A percentile compares a stretch with the other conserved stretches of the same genome.
Conservation (phyloP, 2,797 vertebrate species). For the Falco rusticolus region DNA sequence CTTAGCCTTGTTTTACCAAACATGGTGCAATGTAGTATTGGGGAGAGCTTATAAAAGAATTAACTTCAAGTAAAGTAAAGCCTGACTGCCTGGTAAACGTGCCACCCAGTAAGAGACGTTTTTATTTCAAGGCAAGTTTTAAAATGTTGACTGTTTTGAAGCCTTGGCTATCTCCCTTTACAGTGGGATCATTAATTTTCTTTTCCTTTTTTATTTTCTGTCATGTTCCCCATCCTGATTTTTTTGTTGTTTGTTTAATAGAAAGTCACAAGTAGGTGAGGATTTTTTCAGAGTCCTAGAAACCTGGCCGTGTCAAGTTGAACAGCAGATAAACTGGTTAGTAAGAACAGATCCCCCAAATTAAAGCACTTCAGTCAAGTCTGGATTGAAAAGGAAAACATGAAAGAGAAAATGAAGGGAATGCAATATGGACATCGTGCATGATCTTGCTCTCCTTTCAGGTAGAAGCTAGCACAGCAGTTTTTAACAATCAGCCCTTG, state of each 20-base stretch:
- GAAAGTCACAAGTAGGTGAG: not conserved
- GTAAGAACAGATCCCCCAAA: not conserved
- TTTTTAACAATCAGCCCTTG: slow-evolving; percentile 35
- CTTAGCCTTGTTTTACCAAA: slow-evolving; percentile 34
- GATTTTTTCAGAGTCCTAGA: not conserved
- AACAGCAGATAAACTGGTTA: not conserved
- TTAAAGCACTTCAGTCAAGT: not conserved
- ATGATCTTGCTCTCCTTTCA: not conserved
- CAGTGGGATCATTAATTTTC: not conserved
- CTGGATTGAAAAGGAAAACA: not conserved
- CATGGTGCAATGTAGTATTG: not conserved
- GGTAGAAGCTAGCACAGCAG: not conserved
- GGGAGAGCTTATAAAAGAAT: slow-evolving; percentile 25
- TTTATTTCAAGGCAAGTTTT: not conserved
- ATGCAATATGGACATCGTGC: not conserved
- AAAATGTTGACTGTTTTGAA: not conserved
- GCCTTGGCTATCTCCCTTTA: not conserved
- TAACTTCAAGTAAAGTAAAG: not conserved
- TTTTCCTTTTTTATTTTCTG: not conserved
- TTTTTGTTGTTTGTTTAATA: not conserved
- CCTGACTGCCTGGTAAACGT: not conserved
- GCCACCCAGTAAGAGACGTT: slow-evolving; percentile 8
- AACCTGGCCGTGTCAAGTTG: not conserved
- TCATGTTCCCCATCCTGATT: not conserved
- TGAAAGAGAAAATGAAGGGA: not conserved